Percentiles rank a stretch among this genome's conserved stretches.
phyloP scores from a whole-genome alignment of 2,797 vertebrate species.

The Gallinago solitaria region DNA sequence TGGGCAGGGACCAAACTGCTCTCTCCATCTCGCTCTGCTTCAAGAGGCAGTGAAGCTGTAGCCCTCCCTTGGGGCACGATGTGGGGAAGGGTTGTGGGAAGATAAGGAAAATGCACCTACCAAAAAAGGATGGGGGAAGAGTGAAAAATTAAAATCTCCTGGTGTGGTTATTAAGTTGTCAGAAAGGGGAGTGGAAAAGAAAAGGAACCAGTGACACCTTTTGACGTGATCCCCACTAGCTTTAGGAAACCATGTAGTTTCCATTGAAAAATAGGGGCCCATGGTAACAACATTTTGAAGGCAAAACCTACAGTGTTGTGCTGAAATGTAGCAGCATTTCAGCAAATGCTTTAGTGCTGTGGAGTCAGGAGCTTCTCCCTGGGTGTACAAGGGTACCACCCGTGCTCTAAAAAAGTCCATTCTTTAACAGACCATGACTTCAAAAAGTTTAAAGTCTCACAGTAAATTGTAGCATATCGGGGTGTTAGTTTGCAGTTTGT shows the following conservation, averaged over 20 bases:
- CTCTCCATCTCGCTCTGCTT: background rate
- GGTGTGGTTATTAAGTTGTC: background rate
- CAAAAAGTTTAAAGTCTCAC: background rate
- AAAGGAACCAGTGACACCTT: background rate
- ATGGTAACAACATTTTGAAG: background rate
- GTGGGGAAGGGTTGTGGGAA: background rate
- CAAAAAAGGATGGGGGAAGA: background rate
- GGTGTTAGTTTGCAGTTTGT: no score
- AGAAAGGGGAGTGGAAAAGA: background rate
- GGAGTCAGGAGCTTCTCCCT: background rate
- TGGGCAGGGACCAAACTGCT: background rate
- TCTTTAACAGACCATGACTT: background rate
- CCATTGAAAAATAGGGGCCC: background rate
- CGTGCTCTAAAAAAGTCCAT: background rate
- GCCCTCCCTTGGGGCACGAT: background rate
- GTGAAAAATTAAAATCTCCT: background rate
- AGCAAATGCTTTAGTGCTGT: background rate
- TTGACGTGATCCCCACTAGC: background rate
- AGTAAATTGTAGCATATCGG: background rate
- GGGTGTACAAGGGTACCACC: rapidly evolving
- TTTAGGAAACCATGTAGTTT: background rate
- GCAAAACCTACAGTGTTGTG: rapidly evolving
- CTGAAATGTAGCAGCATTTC: background rate
- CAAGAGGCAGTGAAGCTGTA: background rate
- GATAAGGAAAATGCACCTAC: background rate